These are phyloP conservation scores for Pachliopta kotzebuea DNA, from an alignment of 2,888 invertebrate species.

Conservation along the genomic window DNA sequence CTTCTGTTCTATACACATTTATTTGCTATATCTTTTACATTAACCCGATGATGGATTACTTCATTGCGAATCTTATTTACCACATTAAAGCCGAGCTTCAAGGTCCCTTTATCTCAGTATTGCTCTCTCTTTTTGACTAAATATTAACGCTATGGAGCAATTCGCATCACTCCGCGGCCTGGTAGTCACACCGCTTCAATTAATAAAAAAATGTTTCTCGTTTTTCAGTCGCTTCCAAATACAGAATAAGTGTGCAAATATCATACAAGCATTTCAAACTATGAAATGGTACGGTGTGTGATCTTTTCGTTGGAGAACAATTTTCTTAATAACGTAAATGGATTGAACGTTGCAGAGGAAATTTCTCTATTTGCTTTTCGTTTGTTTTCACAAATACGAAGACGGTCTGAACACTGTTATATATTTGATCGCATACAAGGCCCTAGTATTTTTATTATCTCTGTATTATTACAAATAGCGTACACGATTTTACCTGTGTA, in stretches of 20 bases:
- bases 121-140: too few species aligned
- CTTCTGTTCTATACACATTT: too few species aligned
- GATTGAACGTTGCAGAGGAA: constrained; percentile 9
- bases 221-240: neutral
- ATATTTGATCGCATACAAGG: neutral
- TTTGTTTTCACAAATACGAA: neutral
- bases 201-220: neutral
- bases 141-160: too few species aligned
- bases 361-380: neutral
- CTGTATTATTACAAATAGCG: too few species aligned
- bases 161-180: too few species aligned
- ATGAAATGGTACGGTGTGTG: neutral
- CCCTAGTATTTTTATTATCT: neutral
- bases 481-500: too few species aligned
- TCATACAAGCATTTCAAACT: constrained; percentile 12
- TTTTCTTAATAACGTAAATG: constrained; percentile 17
- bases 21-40: too few species aligned
- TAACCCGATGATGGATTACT: too few species aligned
- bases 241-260: neutral
- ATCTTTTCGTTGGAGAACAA: constrained; percentile 21
- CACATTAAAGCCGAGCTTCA: too few species aligned
- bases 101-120: too few species aligned
- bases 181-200: neutral
- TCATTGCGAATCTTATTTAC: too few species aligned
- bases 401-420: neutral